Conservation (phyloP, 1,140 invertebrate species). For the Leptopilina boulardi region DNA sequence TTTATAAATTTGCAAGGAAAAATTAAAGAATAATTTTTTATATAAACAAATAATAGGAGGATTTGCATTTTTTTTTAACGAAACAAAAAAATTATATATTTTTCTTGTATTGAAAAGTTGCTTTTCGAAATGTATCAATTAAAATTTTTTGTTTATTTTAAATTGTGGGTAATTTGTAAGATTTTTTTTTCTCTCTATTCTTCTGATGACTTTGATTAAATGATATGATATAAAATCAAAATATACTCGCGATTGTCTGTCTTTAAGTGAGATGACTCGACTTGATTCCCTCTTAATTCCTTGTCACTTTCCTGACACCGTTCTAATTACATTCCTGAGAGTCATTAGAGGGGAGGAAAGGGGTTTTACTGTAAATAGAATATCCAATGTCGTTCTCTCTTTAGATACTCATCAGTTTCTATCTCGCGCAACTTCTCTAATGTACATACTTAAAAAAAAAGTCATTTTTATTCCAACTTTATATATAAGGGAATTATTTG, state of each 20-base stretch:
- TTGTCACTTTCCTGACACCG: slow-evolving; percentile 13
- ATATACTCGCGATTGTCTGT: not conserved
- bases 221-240: not conserved
- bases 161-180: too few species aligned
- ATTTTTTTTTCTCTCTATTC: not conserved
- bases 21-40: too few species aligned
- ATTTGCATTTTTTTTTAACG: too few species aligned
- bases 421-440: not conserved
- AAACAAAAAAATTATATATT: too few species aligned
- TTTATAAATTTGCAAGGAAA: too few species aligned
- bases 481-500: not conserved
- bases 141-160: too few species aligned
- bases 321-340: slow-evolving; percentile 10
- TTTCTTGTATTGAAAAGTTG: too few species aligned
- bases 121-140: too few species aligned
- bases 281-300: slow-evolving; percentile 2
- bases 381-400: slow-evolving; percentile 8
- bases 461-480: not conserved
- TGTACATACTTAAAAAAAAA: not conserved
- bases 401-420: slow-evolving; percentile 1
- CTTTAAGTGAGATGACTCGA: not conserved
- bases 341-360: too few species aligned
- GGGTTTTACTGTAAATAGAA: slow-evolving; percentile 7
- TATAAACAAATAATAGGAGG: too few species aligned
- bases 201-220: not conserved